Conservation (phyloP, 1,140 invertebrate species). For the Hylyphantes graminicola region DNA sequence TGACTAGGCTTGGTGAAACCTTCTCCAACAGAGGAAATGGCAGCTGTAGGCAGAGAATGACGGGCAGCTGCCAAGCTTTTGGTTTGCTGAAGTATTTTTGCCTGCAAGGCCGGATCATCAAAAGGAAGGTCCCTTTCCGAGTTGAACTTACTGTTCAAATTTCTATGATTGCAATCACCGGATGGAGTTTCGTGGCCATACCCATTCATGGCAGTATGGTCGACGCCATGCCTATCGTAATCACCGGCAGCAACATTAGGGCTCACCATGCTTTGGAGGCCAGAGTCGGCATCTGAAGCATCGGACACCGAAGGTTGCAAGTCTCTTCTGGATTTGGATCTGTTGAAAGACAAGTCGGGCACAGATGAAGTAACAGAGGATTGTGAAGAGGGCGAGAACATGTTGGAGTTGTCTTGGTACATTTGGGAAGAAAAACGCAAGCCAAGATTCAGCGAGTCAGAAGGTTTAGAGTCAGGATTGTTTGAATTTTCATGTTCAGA, state of each 20-base stretch:
- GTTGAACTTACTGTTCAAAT: not conserved
- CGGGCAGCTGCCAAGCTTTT: slow-evolving; percentile 7
- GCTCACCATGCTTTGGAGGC: slow-evolving; percentile 57
- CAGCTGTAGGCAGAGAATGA: slow-evolving; percentile 14
- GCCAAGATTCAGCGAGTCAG: slow-evolving; percentile 47
- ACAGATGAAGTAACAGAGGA: slow-evolving; percentile 51
- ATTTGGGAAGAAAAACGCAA: slow-evolving; percentile 47
- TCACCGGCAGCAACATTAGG: slow-evolving; percentile 41
- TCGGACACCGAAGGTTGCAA: slow-evolving; percentile 48
- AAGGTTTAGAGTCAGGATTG: not conserved
- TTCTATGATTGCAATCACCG: not conserved
- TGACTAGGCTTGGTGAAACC: slow-evolving; percentile 5
- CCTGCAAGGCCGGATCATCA: slow-evolving; percentile 33
- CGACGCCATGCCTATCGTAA: slow-evolving; percentile 30
- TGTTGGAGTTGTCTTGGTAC: slow-evolving; percentile 54
- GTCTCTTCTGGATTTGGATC: slow-evolving; percentile 33
- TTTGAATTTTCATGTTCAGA: slow-evolving; percentile 44
- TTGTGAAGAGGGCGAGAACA: slow-evolving; percentile 56
- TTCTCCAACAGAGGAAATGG: slow-evolving; percentile 29
- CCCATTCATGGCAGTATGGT: slow-evolving; percentile 37
- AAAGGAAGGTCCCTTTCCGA: slow-evolving; percentile 32
- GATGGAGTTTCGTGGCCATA: slow-evolving; percentile 13
- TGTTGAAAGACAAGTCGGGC: slow-evolving; percentile 37
- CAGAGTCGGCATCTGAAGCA: slow-evolving; percentile 57
- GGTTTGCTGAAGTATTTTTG: slow-evolving; percentile 11